A percentile compares a stretch with the other conserved stretches of the same genome.
phyloP scores from a whole-genome alignment of 2,113 vertebrate species.

The Pyxicephalus adspersus region DNA sequence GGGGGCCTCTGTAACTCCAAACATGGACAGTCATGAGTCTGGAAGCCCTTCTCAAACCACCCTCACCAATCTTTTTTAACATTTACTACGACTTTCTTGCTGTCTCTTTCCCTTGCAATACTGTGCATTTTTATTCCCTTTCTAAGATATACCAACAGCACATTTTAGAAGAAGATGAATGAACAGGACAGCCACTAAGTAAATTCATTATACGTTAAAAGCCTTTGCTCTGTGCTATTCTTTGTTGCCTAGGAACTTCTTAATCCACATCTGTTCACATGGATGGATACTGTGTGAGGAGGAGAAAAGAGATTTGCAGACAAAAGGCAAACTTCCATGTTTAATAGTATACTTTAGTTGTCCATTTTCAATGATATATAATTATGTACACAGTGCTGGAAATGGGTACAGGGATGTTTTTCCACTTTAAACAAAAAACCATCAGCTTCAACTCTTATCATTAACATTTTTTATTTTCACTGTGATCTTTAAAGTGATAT shows the following conservation, averaged over 20 bases:
- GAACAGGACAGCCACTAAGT: slow-evolving; percentile 17
- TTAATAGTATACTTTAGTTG: slow-evolving; percentile 10
- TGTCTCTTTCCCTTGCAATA: slow-evolving; percentile 61
- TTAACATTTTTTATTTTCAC: slow-evolving; percentile 26
- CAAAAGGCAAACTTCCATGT: slow-evolving; percentile 7
- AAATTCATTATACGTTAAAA: slow-evolving; percentile 25
- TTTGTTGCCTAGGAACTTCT: slow-evolving; percentile 22
- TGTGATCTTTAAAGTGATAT: slow-evolving; percentile 36
- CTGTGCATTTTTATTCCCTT: slow-evolving; percentile 62
- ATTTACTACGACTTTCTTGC: slow-evolving; percentile 68
- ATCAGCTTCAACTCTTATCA: background rate
- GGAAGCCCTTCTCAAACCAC: slow-evolving; percentile 99
- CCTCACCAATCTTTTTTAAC: slow-evolving; percentile 99
- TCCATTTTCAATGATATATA: slow-evolving; percentile 1
- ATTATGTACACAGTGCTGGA: slow-evolving; percentile 10
- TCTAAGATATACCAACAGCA: slow-evolving; percentile 61
- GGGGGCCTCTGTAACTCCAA: slow-evolving; percentile 97
- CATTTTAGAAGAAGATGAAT: slow-evolving; percentile 68
- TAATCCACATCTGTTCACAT: background rate
- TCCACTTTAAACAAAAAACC: background rate
- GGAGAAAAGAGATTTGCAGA: slow-evolving; percentile 19
- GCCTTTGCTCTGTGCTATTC: slow-evolving; percentile 36
- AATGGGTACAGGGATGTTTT: slow-evolving; percentile 3
- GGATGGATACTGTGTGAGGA: slow-evolving; percentile 28
- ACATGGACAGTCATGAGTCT: slow-evolving; percentile 98